Percentiles rank a stretch among this genome's conserved stretches.
Evolutionary conservation across 2,888 invertebrate species (phyloP).

Genomic region (Alentia gelatinosa): DNA sequence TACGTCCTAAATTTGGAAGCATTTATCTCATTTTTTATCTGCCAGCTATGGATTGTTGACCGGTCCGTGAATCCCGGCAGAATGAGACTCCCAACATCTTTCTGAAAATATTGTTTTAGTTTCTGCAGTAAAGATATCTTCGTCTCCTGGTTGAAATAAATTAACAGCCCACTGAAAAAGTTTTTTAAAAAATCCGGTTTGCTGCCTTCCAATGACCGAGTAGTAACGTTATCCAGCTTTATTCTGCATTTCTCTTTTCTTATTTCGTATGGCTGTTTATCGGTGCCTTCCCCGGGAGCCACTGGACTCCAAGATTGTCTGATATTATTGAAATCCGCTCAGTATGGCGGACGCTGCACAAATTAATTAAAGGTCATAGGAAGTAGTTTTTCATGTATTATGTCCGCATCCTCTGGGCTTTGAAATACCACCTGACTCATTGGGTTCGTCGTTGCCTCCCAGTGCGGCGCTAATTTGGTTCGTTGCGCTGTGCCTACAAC

Average conservation of each 20-base stretch:
- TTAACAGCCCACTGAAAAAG: background rate
- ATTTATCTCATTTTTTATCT: too few species aligned
- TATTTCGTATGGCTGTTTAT: background rate
- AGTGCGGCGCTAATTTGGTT: too few species aligned
- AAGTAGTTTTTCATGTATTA: background rate
- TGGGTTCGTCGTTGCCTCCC: too few species aligned
- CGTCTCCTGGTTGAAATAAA: background rate
- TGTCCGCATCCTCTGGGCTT: background rate
- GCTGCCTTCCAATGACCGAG: background rate
- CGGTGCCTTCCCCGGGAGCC: background rate
- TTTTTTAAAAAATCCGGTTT: background rate
- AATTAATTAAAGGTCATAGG: slow-evolving; percentile 35
- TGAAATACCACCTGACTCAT: slow-evolving; percentile 35
- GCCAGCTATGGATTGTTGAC: too few species aligned
- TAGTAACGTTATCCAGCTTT: background rate
- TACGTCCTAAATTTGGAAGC: too few species aligned
- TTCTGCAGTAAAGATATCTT: background rate
- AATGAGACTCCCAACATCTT: too few species aligned
- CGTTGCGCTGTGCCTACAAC: too few species aligned
- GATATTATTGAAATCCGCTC: slow-evolving; percentile 23
- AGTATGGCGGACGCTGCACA: background rate
- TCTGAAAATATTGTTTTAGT: background rate
- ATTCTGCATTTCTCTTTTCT: too few species aligned
- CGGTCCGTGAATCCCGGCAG: too few species aligned
- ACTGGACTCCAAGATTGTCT: background rate